Conservation (phyloP, 2,113 vertebrate species). For the Cairina moschata region DNA sequence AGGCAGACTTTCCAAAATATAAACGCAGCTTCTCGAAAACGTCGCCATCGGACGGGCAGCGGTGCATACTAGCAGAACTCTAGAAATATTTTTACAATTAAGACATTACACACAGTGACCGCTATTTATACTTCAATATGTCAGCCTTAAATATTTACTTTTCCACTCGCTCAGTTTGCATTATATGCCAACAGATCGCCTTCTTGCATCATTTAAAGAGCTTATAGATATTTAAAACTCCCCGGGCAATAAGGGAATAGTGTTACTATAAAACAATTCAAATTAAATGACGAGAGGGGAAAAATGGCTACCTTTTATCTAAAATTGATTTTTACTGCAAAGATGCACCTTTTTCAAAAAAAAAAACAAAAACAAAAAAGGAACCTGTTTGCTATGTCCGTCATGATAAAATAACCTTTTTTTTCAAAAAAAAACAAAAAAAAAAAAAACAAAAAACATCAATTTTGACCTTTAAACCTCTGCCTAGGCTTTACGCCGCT, state of each 20-base stretch:
- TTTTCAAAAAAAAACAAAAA: no score
- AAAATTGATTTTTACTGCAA: not conserved
- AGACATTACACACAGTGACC: slow-evolving; percentile 31
- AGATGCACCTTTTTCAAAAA: not conserved
- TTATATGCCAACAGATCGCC: slow-evolving; percentile 9
- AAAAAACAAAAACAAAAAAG: not conserved
- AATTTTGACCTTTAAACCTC: slow-evolving; percentile 28
- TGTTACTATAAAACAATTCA: not conserved
- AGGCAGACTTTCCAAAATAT: not conserved
- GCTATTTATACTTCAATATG: slow-evolving; percentile 55
- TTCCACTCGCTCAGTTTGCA: slow-evolving; percentile 41
- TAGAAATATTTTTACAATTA: slow-evolving; percentile 30
- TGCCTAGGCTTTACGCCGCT: not conserved
- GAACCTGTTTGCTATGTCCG: not conserved
- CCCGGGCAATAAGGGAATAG: not conserved
- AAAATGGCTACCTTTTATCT: not conserved
- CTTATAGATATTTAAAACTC: slow-evolving; percentile 18
- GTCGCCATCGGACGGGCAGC: not conserved
- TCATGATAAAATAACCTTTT: not conserved
- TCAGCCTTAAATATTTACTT: slow-evolving; percentile 62
- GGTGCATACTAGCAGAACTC: not conserved
- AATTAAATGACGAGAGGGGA: not conserved
- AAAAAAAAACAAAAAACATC: not conserved
- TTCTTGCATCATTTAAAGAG: slow-evolving; percentile 22
- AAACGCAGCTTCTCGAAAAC: not conserved